Evolutionary conservation across 2,113 vertebrate genomes (phyloP).

Genomic region (Lichenostomus cassidix): DNA sequence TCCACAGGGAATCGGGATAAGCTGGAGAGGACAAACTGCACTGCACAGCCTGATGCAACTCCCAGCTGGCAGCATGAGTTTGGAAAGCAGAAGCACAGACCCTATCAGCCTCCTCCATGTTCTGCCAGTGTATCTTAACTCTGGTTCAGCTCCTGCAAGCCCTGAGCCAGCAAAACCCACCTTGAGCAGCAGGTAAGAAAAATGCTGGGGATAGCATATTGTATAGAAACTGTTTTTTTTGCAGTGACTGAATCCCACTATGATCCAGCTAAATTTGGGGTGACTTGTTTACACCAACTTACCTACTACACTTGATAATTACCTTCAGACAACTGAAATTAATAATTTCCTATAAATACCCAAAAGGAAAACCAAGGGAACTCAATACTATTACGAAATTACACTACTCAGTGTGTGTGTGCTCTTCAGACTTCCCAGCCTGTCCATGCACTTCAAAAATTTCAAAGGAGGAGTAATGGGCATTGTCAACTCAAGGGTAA

Average conservation of each 20-base stretch:
- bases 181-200: neutral
- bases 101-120: neutral
- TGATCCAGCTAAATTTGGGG: neutral
- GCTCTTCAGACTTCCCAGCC: neutral
- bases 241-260: neutral
- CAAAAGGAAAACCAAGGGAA: neutral
- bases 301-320: neutral
- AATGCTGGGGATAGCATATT: fast-evolving
- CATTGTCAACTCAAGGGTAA: neutral
- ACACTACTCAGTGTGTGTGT: neutral
- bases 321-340: neutral
- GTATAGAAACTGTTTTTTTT: neutral
- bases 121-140: neutral
- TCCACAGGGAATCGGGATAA: neutral
- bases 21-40: neutral
- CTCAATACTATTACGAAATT: neutral
- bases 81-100: neutral
- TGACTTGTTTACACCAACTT: neutral
- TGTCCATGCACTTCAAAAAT: neutral
- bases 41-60: neutral
- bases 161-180: neutral
- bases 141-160: neutral
- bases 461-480: neutral
- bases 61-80: neutral
- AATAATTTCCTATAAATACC: neutral